A percentile compares a stretch with the other conserved stretches of the same genome.
phyloP scores from a whole-genome alignment of 2,888 invertebrate genomes.

The Yponomeuta plumbellus region DNA sequence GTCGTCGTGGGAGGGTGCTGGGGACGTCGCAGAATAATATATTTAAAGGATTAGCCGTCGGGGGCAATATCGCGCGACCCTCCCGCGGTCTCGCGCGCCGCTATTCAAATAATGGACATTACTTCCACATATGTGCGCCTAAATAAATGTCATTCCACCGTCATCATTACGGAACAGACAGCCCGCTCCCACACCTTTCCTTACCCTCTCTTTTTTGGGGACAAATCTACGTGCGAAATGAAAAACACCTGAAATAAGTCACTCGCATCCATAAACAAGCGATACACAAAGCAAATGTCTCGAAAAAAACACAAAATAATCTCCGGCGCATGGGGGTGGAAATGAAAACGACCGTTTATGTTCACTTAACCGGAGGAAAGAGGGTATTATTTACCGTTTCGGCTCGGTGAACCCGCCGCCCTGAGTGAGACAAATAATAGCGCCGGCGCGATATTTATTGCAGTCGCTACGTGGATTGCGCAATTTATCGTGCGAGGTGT shows the following conservation, averaged over 20 bases:
- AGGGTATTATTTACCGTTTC: conserved; percentile 77
- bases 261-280: conserved; percentile 12
- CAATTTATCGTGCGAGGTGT: conserved; percentile 73
- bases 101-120: conserved; percentile 72
- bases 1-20: conserved; percentile 48
- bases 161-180: conserved; percentile 47
- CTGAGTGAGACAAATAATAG: conserved; percentile 74
- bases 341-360: conserved; percentile 76
- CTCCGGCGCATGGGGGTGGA: conserved; percentile 72
- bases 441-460: conserved; percentile 70
- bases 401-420: conserved; percentile 72
- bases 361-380: conserved; percentile 76
- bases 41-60: conserved; percentile 73
- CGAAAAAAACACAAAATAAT: conserved; percentile 64
- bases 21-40: conserved; percentile 70
- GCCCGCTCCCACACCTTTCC: conserved; percentile 36
- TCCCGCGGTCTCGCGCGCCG: conserved; percentile 52
- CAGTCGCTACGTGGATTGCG: conserved; percentile 72
- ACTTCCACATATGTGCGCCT: conserved; percentile 75
- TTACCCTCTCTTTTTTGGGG: not conserved
- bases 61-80: conserved; percentile 73
- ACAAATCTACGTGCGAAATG: not conserved
- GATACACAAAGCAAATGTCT: conserved; percentile 73
- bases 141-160: conserved; percentile 66
- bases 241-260: conserved; percentile 5